Evolutionary conservation across 2,113 vertebrate genomes (phyloP), one percentile per base, ranked within the genome.

Genomic region (western clawed frog (Xenopus tropicalis)): DNA sequence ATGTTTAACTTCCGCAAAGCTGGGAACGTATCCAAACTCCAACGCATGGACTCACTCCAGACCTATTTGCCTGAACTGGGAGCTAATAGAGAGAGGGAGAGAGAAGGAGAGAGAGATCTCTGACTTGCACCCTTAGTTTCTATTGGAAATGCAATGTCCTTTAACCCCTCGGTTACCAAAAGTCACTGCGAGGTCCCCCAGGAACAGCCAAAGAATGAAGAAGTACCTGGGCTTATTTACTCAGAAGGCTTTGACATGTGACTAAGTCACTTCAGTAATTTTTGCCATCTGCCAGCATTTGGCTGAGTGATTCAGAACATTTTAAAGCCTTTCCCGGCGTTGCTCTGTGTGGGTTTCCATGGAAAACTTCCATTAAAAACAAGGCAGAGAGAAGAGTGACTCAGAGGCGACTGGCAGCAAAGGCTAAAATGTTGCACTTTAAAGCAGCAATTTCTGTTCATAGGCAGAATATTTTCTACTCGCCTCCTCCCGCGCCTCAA

Each of bases 281-380:
- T 67, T 48, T 79, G 66, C 80, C 84, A 81, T 73, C 82, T 67
- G 69, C 83, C 82, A 79, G 78, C 78, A 71, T 80, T 73, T 86
- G 81, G 83, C 76, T 1, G 72, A 79, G 14, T 5, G 82, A 85
- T 83, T 84, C 85, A 85, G 84, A 67, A 76, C 83, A 83, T 86
- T n/a, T 85, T 83, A 83, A 83, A 84, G 79, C 86, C 82, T 82
- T 78, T 82, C 13, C 73, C 17, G 22, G 83, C 82, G 82, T 66
- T 75, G 82, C 83, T 82, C 82, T 78, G 84, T 78, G 77, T 85
- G 83, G 83, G 83, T 84, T 88, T 85, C 82, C 84, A 86, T 86
- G 85, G 86, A 86, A 86, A 86, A 84, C 83, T 81, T 86, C 83
- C 82, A 86, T 80, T 77, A 80, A 85, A 88, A 88, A 86, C 80